Evolutionary conservation across 2,888 invertebrate genomes (phyloP).

Genomic region (Agriopis aurantiaria): DNA sequence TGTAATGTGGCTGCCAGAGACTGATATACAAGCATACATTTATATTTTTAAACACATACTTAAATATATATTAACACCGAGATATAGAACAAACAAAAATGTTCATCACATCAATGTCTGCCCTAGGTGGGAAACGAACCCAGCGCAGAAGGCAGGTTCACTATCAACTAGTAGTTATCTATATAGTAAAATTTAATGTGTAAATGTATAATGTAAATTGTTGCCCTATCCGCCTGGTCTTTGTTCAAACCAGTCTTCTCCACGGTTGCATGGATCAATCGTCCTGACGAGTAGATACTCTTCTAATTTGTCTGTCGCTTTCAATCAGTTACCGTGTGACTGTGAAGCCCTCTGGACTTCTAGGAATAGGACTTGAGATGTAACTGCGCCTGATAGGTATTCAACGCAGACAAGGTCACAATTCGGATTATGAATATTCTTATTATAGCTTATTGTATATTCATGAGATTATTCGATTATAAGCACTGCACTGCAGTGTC

Average conservation of each 20-base stretch:
- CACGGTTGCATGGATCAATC: slow-evolving; percentile 20
- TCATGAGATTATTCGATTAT: slow-evolving; percentile 28
- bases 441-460: slow-evolving; percentile 9
- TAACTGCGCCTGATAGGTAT: not conserved
- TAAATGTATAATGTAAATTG: slow-evolving; percentile 25
- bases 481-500: slow-evolving; percentile 20
- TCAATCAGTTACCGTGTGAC: slow-evolving; percentile 32
- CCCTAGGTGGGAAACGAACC: too few species aligned
- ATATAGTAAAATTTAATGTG: too few species aligned
- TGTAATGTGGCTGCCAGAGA: too few species aligned
- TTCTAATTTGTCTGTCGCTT: slow-evolving; percentile 40
- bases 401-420: too few species aligned
- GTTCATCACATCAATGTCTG: too few species aligned
- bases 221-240: slow-evolving; percentile 12
- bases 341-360: slow-evolving; percentile 26
- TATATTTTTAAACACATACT: too few species aligned
- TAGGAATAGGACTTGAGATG: slow-evolving; percentile 20
- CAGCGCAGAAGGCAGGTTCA: too few species aligned
- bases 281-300: slow-evolving; percentile 19
- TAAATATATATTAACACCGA: too few species aligned
- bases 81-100: too few species aligned
- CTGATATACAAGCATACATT: too few species aligned
- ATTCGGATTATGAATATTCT: too few species aligned
- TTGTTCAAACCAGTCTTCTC: slow-evolving; percentile 28
- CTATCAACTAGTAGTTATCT: too few species aligned